These are phyloP conservation scores for Cassiopea xamachana DNA, from an alignment of 30 jellyfish, hydroid and myxozoan species.

Conservation along the genomic window DNA sequence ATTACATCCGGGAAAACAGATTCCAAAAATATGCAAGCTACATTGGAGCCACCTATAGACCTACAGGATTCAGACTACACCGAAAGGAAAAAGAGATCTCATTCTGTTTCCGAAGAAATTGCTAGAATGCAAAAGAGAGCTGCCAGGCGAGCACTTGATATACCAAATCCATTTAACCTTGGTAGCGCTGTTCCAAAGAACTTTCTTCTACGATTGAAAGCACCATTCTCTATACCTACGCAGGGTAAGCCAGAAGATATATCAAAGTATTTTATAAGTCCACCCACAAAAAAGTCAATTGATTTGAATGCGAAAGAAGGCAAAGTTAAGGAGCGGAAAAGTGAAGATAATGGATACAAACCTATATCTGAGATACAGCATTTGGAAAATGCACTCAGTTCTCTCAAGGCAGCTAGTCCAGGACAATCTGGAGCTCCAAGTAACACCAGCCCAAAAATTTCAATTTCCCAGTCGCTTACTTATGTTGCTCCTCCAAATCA, in stretches of 20 bases:
- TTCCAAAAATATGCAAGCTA: neutral
- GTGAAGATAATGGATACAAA: slow-evolving; percentile 26
- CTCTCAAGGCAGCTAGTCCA: slow-evolving; percentile 59
- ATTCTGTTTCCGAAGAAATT: slow-evolving; percentile 41
- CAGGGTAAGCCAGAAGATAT: slow-evolving; percentile 44
- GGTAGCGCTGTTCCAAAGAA: slow-evolving; percentile 69
- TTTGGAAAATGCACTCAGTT: slow-evolving; percentile 32
- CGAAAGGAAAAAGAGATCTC: slow-evolving; percentile 63
- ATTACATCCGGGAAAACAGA: neutral
- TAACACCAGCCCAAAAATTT: neutral
- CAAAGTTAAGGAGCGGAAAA: neutral
- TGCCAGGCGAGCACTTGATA: slow-evolving; percentile 81
- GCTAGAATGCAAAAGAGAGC: slow-evolving; percentile 63
- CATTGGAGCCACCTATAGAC: neutral
- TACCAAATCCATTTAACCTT: slow-evolving; percentile 86
- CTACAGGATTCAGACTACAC: neutral
- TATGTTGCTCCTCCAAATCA: slow-evolving; percentile 29
- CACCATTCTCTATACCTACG: slow-evolving; percentile 6
- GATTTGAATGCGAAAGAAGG: neutral
- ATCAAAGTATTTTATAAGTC: slow-evolving; percentile 28
- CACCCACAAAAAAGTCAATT: slow-evolving; percentile 6
- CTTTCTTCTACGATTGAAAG: slow-evolving; percentile 52
- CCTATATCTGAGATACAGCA: slow-evolving; percentile 15
- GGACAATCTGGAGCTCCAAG: slow-evolving; percentile 2
- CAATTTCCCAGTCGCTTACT: slow-evolving; percentile 13